Evolutionary conservation across 1,140 invertebrate genomes (phyloP), one percentile per base, ranked within the genome.

Genomic region (Macrocentrus cingulum): DNA sequence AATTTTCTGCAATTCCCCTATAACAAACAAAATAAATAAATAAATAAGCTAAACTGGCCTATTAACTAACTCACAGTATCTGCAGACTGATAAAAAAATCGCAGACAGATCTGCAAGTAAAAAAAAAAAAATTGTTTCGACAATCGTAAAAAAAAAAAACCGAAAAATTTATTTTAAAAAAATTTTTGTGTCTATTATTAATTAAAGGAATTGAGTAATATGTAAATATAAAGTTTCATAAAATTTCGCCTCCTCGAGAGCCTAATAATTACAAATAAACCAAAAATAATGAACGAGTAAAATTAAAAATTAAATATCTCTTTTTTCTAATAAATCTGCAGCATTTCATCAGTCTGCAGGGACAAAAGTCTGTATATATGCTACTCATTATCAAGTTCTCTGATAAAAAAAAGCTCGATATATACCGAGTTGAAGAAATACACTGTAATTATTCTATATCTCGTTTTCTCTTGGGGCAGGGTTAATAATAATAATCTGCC

Each of bases 21-120:
- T 49, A n/a, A n/a, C n/a, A n/a, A n/a, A n/a, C n/a, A n/a, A n/a
- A n/a, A 32, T 36, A 49, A 39, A 57, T 50, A 57, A 57, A 49
- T 15, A 23, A 48, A 48, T n/a, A 56, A 48, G 42, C 29, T 34
- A 48, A 56, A 41, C 13, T 8, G 56, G 56, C 54, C 54, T 56
- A 56, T 18, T 23, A 44, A 36, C 23, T 48, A 46, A 19, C 34
- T n/a, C 25, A 18, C 16, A 34, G 45, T 48, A 48, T 25, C 45
- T 23, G 13, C n/a, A 48, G 19, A n/a, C 15, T 7, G 22, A 25
- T 48, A 25, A 13, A 39, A 15, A 39, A n/a, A n/a, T n/a, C n/a
- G 36, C 13, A n/a, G 11, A 39, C 3, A 13, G 13, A 11, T 5
- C 8, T 11, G 36, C 7, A 8, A n/a, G 36, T 8, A 11, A 13